These are phyloP conservation scores for Polymixis lichenea DNA, from an alignment of 2,888 invertebrate genomes.

Conservation along the genomic window DNA sequence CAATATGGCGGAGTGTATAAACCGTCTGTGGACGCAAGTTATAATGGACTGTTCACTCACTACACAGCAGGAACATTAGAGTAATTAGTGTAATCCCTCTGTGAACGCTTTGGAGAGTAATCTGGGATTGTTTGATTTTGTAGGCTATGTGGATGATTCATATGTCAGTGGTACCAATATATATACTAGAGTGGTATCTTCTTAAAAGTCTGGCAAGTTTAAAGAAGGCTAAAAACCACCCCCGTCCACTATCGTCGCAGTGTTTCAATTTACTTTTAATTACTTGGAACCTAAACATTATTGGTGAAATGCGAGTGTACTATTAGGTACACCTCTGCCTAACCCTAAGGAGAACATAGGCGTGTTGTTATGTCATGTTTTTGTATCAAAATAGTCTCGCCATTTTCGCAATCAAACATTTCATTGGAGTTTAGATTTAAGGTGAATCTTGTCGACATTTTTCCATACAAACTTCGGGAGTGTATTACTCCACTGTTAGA, in stretches of 20 bases:
- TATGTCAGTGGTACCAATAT: background rate
- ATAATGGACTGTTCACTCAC: constrained; percentile 25
- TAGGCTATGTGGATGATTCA: background rate
- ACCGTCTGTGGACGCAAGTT: constrained; percentile 11
- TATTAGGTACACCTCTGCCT: too few relatives aligned
- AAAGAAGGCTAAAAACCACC: background rate
- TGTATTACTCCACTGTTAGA: too few relatives aligned
- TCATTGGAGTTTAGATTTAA: background rate
- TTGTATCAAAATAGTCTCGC: too few relatives aligned
- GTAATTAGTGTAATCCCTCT: constrained; percentile 38
- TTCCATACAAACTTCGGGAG: too few relatives aligned
- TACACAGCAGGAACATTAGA: constrained; percentile 2
- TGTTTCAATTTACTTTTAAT: too few relatives aligned
- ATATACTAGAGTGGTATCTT: too few relatives aligned
- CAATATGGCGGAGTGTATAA: constrained; percentile 34
- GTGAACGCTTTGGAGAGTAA: constrained; percentile 1
- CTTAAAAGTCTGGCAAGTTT: background rate
- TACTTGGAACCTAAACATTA: too few relatives aligned
- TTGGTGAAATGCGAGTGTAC: too few relatives aligned
- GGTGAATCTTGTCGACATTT: too few relatives aligned
- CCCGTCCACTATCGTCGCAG: background rate
- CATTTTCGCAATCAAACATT: background rate
- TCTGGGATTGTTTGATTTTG: constrained; percentile 1
- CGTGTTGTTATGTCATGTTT: too few relatives aligned
- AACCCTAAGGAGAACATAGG: too few relatives aligned